phyloP scores from a whole-genome alignment of 2,888 invertebrate species.

The Caenorhabditis zanzibari region DNA sequence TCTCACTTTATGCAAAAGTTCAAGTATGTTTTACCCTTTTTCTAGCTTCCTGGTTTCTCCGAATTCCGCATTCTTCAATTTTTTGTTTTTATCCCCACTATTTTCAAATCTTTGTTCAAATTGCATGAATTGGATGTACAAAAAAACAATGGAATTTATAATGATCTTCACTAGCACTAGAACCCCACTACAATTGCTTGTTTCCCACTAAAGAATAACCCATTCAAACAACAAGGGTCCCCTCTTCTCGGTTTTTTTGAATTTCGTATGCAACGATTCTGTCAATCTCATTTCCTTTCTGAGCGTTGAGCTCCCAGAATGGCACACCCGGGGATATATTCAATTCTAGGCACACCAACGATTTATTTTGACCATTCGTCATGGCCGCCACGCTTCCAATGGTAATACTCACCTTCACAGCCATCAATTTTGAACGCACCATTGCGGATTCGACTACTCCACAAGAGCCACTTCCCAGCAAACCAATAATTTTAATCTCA shows the following conservation, averaged over 20 bases:
- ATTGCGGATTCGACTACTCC: constrained; percentile 63
- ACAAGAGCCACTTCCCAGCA: constrained; percentile 65
- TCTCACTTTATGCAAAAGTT: constrained; percentile 46
- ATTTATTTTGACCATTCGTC: constrained; percentile 40
- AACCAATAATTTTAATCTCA: constrained; percentile 59
- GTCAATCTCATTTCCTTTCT: constrained; percentile 17
- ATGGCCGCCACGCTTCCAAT: background rate
- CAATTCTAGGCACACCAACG: background rate
- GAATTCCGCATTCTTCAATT: constrained; percentile 6
- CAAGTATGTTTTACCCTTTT: constrained; percentile 20
- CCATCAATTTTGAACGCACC: constrained; percentile 54
- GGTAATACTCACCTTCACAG: constrained; percentile 63
- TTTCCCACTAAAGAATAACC: constrained; percentile 38
- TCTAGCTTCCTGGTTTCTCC: background rate
- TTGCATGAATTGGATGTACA: constrained; percentile 55
- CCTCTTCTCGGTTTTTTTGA: constrained; percentile 5
- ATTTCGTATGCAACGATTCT: constrained; percentile 59
- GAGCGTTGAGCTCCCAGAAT: background rate
- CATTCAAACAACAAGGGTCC: constrained; percentile 41
- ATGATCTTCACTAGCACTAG: constrained; percentile 36
- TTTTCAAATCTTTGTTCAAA: constrained; percentile 18
- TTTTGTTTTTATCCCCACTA: background rate
- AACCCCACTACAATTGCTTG: constrained; percentile 21
- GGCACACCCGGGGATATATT: background rate
- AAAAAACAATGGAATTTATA: constrained; percentile 62